Evolutionary conservation across 2,888 invertebrate genomes (phyloP).

Genomic region (Hyles lineata): DNA sequence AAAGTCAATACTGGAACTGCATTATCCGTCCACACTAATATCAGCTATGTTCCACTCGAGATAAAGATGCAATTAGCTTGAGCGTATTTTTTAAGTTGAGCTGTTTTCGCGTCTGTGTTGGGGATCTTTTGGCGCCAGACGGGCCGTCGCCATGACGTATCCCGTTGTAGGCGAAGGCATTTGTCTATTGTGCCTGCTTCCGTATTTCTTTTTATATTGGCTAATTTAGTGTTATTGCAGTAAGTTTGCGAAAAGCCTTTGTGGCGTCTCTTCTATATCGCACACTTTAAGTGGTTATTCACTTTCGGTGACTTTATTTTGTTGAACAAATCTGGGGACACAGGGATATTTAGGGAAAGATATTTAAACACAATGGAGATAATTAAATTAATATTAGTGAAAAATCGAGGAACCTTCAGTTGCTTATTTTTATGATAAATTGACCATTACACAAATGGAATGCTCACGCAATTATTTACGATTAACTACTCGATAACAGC

Average conservation of each 20-base stretch:
- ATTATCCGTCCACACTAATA: slow-evolving; percentile 35
- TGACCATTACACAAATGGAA: too few species aligned
- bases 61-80: slow-evolving; percentile 27
- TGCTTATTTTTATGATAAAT: too few species aligned
- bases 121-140: slow-evolving; percentile 71
- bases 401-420: too few species aligned
- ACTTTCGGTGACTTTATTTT: slow-evolving; percentile 1
- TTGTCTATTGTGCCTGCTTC: slow-evolving; percentile 65
- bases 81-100: slow-evolving; percentile 34
- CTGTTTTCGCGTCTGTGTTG: slow-evolving; percentile 49
- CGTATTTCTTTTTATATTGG: slow-evolving; percentile 65
- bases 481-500: too few species aligned
- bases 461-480: too few species aligned
- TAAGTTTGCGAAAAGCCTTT: slow-evolving; percentile 59
- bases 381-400: too few species aligned
- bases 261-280: slow-evolving; percentile 47
- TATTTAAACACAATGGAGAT: neutral
- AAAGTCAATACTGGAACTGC: slow-evolving; percentile 57
- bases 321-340: neutral
- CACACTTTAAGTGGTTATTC: slow-evolving; percentile 41
- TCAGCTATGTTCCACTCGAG: fast-evolving
- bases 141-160: slow-evolving; percentile 69
- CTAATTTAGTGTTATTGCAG: slow-evolving; percentile 74
- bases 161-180: slow-evolving; percentile 60
- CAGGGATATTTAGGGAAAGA: neutral